Evolutionary conservation across 2,797 vertebrate genomes (phyloP).

Genomic region (Myripristis murdjan): DNA sequence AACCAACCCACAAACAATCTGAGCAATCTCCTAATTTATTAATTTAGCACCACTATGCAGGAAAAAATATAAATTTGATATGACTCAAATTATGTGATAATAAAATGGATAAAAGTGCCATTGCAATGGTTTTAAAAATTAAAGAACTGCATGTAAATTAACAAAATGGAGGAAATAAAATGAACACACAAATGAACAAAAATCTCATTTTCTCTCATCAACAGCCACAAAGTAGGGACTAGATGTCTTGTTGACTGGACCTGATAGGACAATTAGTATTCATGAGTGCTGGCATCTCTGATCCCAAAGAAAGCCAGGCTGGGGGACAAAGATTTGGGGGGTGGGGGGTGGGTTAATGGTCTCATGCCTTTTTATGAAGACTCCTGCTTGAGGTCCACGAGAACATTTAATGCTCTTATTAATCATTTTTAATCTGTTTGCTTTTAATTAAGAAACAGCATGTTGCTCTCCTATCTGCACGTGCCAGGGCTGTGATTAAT

Average conservation of each 20-base stretch:
- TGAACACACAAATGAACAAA: slow-evolving; percentile 39
- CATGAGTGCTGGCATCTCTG: slow-evolving; percentile 83
- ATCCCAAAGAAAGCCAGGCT: slow-evolving; percentile 87
- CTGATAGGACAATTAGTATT: slow-evolving; percentile 83
- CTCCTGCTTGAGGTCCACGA: slow-evolving; percentile 93
- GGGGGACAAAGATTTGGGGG: slow-evolving; percentile 84
- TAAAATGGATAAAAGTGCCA: not conserved
- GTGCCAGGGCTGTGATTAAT: slow-evolving; percentile 99
- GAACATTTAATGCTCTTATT: slow-evolving; percentile 99
- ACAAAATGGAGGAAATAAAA: not conserved
- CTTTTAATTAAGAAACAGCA: slow-evolving; percentile 99
- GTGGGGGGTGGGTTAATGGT: slow-evolving; percentile 80
- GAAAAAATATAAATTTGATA: not conserved
- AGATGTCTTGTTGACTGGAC: slow-evolving; percentile 77
- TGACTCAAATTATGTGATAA: not conserved
- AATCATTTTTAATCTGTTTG: slow-evolving; percentile 99
- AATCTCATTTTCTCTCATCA: slow-evolving; percentile 7
- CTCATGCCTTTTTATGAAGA: slow-evolving; percentile 85
- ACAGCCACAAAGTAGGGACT: slow-evolving; percentile 26
- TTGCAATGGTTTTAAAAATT: not conserved
- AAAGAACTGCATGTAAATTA: not conserved
- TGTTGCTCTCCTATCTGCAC: slow-evolving; percentile 98
- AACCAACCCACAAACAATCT: too few relatives aligned
- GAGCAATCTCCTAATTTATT: not conserved
- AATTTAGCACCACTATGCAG: too few relatives aligned